Evolutionary conservation across 2,113 vertebrate species (phyloP).

Genomic region (Ceratotherium simum): DNA sequence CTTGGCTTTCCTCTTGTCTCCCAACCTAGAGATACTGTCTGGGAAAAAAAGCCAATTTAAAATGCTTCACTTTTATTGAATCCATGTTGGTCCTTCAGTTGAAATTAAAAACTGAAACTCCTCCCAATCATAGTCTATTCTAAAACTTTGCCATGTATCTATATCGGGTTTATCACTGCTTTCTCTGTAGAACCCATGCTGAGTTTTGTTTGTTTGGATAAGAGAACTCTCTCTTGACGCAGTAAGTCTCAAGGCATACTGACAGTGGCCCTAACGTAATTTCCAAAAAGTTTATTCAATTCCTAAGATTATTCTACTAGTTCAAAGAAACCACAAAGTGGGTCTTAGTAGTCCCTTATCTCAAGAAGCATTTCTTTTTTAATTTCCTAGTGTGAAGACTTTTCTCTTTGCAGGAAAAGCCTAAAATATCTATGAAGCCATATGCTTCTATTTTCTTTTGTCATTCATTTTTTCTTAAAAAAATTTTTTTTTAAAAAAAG

Average conservation of each 20-base stretch:
- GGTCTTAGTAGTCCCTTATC: background rate
- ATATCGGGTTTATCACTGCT: slow-evolving; percentile 11
- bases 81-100: background rate
- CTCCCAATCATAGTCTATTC: background rate
- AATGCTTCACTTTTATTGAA: slow-evolving; percentile 46
- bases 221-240: background rate
- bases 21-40: background rate
- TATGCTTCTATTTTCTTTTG: background rate
- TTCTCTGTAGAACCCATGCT: slow-evolving; percentile 22
- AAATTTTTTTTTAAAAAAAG: background rate
- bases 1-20: slow-evolving; percentile 10
- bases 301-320: slow-evolving; percentile 33
- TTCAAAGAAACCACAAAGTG: slow-evolving; percentile 18
- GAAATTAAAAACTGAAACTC: background rate
- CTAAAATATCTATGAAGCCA: slow-evolving; percentile 24
- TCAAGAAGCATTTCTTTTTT: slow-evolving; percentile 31
- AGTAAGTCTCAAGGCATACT: slow-evolving; percentile 17
- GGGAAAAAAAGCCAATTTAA: background rate
- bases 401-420: slow-evolving; percentile 44
- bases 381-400: slow-evolving; percentile 25
- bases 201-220: background rate
- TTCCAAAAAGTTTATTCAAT: slow-evolving; percentile 35
- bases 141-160: slow-evolving; percentile 19
- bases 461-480: slow-evolving; percentile 3
- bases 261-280: background rate